Evolutionary conservation across 92 coral and sea anemone genomes (phyloP).

Genomic region (Zoanthus sociatus): DNA sequence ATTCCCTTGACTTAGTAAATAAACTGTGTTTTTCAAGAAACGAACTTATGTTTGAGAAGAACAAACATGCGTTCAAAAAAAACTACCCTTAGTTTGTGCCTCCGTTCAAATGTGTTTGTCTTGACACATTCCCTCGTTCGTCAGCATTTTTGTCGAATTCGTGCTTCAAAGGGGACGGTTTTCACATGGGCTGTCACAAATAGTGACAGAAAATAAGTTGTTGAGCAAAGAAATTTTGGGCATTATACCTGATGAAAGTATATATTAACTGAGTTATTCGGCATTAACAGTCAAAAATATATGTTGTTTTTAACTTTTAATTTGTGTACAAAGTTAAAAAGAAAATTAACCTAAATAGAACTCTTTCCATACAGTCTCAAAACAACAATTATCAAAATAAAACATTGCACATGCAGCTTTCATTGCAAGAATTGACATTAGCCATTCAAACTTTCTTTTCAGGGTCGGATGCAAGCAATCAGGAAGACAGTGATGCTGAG

Average conservation of each 20-base stretch:
- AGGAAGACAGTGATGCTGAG: not conserved
- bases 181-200: too few species aligned
- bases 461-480: not conserved
- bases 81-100: not conserved
- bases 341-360: not conserved
- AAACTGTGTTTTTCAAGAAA: not conserved
- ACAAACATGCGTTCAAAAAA: too few species aligned
- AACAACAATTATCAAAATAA: too few species aligned
- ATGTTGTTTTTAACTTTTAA: not conserved
- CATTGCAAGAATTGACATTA: not conserved
- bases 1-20: not conserved
- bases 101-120: not conserved
- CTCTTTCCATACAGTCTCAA: too few species aligned
- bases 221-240: too few species aligned
- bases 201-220: too few species aligned
- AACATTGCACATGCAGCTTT: too few species aligned
- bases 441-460: not conserved
- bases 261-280: too few species aligned
- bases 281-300: not conserved
- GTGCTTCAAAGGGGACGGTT: not conserved
- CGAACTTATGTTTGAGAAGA: not conserved
- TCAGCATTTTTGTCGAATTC: not conserved
- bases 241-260: too few species aligned
- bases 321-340: not conserved
- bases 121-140: not conserved